Percentiles rank a stretch among this genome's conserved stretches.
phyloP scores from a whole-genome alignment of 2,888 invertebrate species.

The Sphinx pinastri region DNA sequence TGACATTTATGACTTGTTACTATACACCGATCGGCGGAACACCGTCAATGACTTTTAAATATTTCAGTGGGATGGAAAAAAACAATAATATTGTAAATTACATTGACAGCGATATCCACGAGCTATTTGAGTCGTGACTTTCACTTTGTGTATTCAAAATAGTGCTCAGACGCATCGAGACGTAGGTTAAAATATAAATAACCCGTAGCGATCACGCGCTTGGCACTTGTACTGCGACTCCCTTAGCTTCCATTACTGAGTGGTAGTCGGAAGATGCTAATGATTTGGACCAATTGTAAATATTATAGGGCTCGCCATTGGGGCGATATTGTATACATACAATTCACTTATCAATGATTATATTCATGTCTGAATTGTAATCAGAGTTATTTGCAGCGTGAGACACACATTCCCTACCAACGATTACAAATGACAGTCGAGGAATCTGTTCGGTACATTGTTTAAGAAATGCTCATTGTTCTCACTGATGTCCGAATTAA shows the following conservation, averaged over 20 bases:
- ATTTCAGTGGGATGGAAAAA: slow-evolving; percentile 23
- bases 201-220: slow-evolving; percentile 53
- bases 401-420: neutral
- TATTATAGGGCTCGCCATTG: slow-evolving; percentile 25
- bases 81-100: slow-evolving; percentile 31
- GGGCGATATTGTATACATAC: neutral
- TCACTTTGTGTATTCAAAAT: slow-evolving; percentile 59
- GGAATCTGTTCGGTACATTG: neutral
- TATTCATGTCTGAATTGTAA: slow-evolving; percentile 5
- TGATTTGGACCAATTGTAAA: slow-evolving; percentile 37
- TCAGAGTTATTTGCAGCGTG: slow-evolving; percentile 5
- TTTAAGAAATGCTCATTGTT: neutral
- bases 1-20: neutral
- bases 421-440: neutral
- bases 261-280: slow-evolving; percentile 25
- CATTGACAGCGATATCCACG: slow-evolving; percentile 34
- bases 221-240: slow-evolving; percentile 42
- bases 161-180: slow-evolving; percentile 49
- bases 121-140: slow-evolving; percentile 53
- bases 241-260: slow-evolving; percentile 25
- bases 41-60: slow-evolving; percentile 28
- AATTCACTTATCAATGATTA: slow-evolving; percentile 13
- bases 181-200: slow-evolving; percentile 52
- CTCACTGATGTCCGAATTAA: neutral
- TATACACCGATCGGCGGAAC: neutral